These are phyloP conservation scores for Drosophila buzzatii DNA, from an alignment of 2,888 invertebrate species.

Conservation along the genomic window DNA sequence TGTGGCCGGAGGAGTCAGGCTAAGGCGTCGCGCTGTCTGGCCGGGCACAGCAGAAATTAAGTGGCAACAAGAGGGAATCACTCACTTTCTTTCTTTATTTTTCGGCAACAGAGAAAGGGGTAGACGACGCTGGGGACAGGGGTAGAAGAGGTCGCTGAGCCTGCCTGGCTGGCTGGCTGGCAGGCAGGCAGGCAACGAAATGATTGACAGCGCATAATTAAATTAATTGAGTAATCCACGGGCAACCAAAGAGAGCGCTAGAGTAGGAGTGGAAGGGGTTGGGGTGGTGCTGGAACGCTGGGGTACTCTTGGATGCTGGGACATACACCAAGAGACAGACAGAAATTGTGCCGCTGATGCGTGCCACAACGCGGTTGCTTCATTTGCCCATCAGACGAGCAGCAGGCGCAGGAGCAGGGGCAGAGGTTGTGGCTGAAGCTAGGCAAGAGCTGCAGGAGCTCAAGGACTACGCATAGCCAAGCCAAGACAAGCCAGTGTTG, in stretches of 20 bases:
- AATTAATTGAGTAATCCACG: conserved; percentile 86
- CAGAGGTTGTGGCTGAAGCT: too few species aligned
- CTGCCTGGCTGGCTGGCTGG: conserved; percentile 57
- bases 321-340: conserved; percentile 10
- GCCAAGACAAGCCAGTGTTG: conserved; percentile 15
- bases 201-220: conserved; percentile 86
- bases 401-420: background rate
- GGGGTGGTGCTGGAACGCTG: background rate
- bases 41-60: conserved; percentile 77
- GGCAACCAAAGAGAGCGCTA: conserved; percentile 49
- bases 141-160: conserved; percentile 1
- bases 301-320: conserved; percentile 2
- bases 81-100: conserved; percentile 52
- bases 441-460: conserved; percentile 21
- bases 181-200: conserved; percentile 77
- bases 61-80: conserved; percentile 81
- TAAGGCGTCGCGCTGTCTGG: conserved; percentile 49
- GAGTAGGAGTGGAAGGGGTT: background rate
- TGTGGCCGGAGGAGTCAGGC: conserved; percentile 4
- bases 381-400: conserved; percentile 41
- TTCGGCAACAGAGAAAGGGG: background rate
- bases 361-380: conserved; percentile 67
- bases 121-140: background rate
- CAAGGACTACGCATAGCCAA: conserved; percentile 33
- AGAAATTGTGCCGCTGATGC: conserved; percentile 63